These are phyloP conservation scores for Chrysopilus asiliformis DNA, from an alignment of 2,888 invertebrate species.

Conservation along the genomic window DNA sequence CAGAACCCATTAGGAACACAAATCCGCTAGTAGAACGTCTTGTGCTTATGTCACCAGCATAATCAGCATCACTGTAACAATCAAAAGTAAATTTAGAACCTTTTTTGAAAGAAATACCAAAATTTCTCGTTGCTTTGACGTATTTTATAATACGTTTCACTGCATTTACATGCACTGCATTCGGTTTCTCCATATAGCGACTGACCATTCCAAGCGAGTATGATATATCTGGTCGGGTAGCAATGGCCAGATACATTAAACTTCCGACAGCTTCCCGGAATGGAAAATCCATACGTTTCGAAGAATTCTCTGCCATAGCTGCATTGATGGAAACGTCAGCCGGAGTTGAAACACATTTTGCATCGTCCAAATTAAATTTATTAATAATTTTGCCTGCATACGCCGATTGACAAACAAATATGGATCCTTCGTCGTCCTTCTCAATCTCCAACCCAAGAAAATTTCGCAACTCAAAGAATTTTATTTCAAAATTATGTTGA, in stretches of 20 bases:
- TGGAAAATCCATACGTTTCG: constrained; percentile 4
- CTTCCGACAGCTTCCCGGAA: constrained; percentile 11
- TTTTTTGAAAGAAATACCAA: constrained; percentile 9
- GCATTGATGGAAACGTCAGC: too few relatives aligned
- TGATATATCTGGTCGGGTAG: constrained; percentile 10
- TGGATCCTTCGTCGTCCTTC: constrained; percentile 5
- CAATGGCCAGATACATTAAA: constrained; percentile 11
- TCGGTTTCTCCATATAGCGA: constrained; percentile 6
- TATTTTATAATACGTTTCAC: constrained; percentile 10
- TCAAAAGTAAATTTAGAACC: too few relatives aligned
- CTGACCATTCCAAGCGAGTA: constrained; percentile 9
- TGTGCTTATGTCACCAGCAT: constrained; percentile 1
- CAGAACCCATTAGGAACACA: constrained; percentile 2
- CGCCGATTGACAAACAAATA: constrained; percentile 8
- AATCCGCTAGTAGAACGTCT: constrained; percentile 3
- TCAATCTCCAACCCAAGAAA: constrained; percentile 16
- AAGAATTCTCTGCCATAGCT: too few relatives aligned
- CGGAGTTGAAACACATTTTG: constrained; percentile 7
- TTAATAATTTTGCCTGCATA: constrained; percentile 8
- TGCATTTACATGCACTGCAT: constrained; percentile 3
- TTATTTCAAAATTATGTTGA: too few relatives aligned
- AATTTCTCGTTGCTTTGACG: constrained; percentile 7
- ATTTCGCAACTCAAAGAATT: constrained; percentile 24
- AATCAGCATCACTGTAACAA: constrained; percentile 9
- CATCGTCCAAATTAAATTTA: constrained; percentile 8